A percentile compares a stretch with the other conserved stretches of the same genome.
phyloP scores from a whole-genome alignment of 2,113 vertebrate genomes.

The Daubentonia madagascariensis region DNA sequence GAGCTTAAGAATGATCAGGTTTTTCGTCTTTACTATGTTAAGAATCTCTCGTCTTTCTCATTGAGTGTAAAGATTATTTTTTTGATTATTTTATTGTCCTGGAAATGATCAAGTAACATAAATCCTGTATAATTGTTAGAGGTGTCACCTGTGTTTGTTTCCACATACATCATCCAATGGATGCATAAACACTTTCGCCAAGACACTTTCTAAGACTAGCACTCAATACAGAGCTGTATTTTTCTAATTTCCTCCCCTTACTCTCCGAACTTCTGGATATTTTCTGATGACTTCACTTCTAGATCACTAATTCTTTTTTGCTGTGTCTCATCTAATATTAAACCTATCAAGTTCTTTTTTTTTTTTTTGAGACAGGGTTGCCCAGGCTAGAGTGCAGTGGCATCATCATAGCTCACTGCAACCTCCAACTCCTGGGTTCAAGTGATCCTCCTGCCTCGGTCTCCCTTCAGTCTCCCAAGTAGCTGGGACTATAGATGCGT shows the following conservation, averaged over 20 bases:
- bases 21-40: background rate
- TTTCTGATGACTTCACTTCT: background rate
- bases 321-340: background rate
- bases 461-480: too few species aligned
- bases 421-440: too few species aligned
- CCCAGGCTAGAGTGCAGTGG: too few species aligned
- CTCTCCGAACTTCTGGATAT: background rate
- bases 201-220: background rate
- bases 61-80: background rate
- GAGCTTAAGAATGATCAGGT: background rate
- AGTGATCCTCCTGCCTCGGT: too few species aligned
- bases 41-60: background rate
- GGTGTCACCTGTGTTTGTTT: background rate
- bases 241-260: background rate
- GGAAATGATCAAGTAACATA: background rate
- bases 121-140: background rate
- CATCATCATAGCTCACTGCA: too few species aligned
- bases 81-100: background rate
- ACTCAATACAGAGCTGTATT: background rate
- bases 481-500: too few species aligned
- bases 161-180: background rate
- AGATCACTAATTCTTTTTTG: background rate
- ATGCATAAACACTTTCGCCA: background rate
- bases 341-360: background rate
- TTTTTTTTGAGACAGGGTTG: background rate